Evolutionary conservation across 37 sponge, comb jelly and placozoan genomes (phyloP).

Genomic region (Chondrilla cf. caribensis): DNA sequence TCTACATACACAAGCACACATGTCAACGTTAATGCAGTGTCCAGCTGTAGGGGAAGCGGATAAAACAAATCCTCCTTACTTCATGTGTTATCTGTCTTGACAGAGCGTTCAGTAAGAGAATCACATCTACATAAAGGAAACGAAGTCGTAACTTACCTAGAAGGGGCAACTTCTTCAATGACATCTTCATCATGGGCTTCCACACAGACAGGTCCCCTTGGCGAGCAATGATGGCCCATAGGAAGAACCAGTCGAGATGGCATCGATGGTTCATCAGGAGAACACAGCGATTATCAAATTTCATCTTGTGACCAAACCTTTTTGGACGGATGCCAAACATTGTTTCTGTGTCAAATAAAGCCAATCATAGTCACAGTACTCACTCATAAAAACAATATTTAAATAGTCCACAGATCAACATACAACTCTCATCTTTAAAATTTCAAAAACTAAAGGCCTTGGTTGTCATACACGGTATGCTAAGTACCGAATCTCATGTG

Average conservation of each 20-base stretch:
- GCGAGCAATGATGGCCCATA: conserved; percentile 61
- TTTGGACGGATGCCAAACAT: conserved; percentile 43
- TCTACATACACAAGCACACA: no score
- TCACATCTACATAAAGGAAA: no score
- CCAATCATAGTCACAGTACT: neutral
- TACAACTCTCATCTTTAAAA: neutral
- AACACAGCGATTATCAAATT: conserved; percentile 45
- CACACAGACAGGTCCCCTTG: conserved; percentile 47
- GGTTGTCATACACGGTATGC: no score
- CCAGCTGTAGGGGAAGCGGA: no score
- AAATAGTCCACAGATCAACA: neutral
- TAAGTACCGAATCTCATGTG: no score
- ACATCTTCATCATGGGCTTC: conserved; percentile 61
- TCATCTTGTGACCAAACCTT: conserved; percentile 49
- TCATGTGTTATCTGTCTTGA: no score
- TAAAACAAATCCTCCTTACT: no score
- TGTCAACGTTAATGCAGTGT: no score
- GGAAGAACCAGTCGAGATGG: conserved; percentile 84
- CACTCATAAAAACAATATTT: neutral
- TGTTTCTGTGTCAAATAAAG: conserved; percentile 27
- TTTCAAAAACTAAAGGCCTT: no score
- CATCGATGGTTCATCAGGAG: conserved; percentile 79
- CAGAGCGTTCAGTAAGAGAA: no score
- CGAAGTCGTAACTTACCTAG: conserved; percentile 48
- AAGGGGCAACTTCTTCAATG: conserved; percentile 42